Evolutionary conservation across 1,140 invertebrate species (phyloP), one percentile per base, ranked within the genome.

Genomic region (Bactericera cockerelli): DNA sequence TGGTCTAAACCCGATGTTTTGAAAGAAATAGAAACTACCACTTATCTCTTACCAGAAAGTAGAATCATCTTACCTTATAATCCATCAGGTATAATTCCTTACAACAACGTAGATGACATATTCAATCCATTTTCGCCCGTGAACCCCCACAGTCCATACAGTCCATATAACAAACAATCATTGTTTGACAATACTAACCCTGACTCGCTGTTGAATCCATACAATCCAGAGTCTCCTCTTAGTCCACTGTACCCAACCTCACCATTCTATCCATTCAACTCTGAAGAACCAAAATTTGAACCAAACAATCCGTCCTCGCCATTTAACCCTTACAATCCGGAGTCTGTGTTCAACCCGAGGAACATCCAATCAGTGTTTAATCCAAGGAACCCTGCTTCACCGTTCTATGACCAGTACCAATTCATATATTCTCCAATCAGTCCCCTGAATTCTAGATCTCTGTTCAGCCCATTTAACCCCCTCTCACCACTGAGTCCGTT

Each of bases 91-190:
- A 49, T 49, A 6, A 49, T 49, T 49, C 42, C 42, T n/a, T 49
- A 49, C 19, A 10, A 6, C 6, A 49, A 49, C n/a, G 19, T 16
- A n/a, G 42, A 49, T 49, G 42, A 49, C 19, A 49, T 49, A 4
- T 49, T 6, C 42, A 49, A 49, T n/a, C 42, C 42, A 49, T 49
- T 49, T n/a, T 49, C 42, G 19, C 42, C 42, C 22, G 8, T 49
- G 4, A 49, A 49, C 22, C n/a, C 6, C 3, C n/a, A 19, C n/a
- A 49, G 42, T 16, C 42, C 42, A 6, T 49, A 49, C 42, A 49
- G 42, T 49, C 42, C 42, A 4, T 49, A 49, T 16, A 49, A 49
- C 22, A 49, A 3, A n/a, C 8, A 49, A 10, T 49, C 42, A 49
- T n/a, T 49, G 4, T 49, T 49, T 19, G 42, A 49, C n/a, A 49